Percentiles rank a stretch among this genome's conserved stretches.
phyloP scores from a whole-genome alignment of 2,797 vertebrate species.

The Rhadinocentrus ornatus region DNA sequence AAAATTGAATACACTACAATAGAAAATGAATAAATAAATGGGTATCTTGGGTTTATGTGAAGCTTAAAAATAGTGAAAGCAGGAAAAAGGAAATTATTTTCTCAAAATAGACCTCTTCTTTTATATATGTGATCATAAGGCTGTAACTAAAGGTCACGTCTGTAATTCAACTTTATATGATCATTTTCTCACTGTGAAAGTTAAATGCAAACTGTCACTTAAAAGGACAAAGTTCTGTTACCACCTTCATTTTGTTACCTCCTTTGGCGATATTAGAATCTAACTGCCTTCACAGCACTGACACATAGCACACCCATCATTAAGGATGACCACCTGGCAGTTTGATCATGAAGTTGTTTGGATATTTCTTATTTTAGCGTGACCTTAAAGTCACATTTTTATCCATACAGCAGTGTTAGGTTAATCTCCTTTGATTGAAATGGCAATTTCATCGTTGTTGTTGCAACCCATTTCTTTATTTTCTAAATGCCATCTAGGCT shows the following conservation, averaged over 20 bases:
- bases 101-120: too few relatives aligned
- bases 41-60: too few relatives aligned
- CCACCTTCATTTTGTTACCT: neutral
- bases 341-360: neutral
- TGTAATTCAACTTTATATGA: too few relatives aligned
- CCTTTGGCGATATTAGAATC: too few relatives aligned
- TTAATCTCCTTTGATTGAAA: neutral
- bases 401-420: neutral
- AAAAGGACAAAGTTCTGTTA: neutral
- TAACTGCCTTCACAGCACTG: neutral
- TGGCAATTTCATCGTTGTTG: neutral
- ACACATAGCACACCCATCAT: neutral
- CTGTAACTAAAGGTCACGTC: too few relatives aligned
- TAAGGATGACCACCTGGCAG: constrained; percentile 1
- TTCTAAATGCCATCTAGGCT: neutral
- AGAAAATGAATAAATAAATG: too few relatives aligned
- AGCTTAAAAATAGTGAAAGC: too few relatives aligned
- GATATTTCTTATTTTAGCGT: neutral
- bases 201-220: too few relatives aligned
- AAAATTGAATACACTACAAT: too few relatives aligned
- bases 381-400: neutral
- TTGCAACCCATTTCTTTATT: neutral
- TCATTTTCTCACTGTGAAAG: too few relatives aligned
- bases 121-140: too few relatives aligned
- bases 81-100: too few relatives aligned